These are phyloP conservation scores for Platynereis dumerilii DNA, from an alignment of 2,888 invertebrate species.

Conservation along the genomic window DNA sequence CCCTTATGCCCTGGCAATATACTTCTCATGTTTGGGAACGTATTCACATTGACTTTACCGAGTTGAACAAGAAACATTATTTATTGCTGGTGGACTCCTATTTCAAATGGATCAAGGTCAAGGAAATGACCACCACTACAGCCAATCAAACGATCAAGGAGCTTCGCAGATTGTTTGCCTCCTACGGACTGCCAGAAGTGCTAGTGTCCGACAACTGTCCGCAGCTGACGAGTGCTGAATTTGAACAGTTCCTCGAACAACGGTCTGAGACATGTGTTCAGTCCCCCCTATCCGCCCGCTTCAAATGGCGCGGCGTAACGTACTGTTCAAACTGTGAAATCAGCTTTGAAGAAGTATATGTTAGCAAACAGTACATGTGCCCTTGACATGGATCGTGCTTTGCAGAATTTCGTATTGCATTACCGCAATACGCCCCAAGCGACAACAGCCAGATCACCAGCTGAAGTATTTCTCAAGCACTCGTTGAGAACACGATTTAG, in stretches of 20 bases:
- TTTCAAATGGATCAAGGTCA: conserved; percentile 41
- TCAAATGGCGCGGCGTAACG: conserved; percentile 11
- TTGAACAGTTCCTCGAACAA: conserved; percentile 33
- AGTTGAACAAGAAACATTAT: conserved; percentile 33
- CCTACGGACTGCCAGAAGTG: conserved; percentile 37
- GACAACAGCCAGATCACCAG: no score
- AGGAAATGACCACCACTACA: conserved; percentile 27
- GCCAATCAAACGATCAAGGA: conserved; percentile 32
- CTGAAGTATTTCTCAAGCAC: no score
- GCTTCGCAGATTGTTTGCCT: conserved; percentile 36
- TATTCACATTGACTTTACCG: conserved; percentile 45
- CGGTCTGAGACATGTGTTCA: conserved; percentile 33
- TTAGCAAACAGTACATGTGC: no score
- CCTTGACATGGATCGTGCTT: no score
- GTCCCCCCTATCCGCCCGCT: conserved; percentile 1
- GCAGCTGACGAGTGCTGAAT: conserved; percentile 37
- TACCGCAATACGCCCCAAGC: no score
- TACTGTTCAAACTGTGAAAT: not conserved
- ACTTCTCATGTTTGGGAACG: conserved; percentile 43
- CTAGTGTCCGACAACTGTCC: conserved; percentile 40
- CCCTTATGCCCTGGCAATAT: conserved; percentile 43
- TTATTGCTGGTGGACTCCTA: conserved; percentile 40
- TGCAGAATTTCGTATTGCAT: no score
- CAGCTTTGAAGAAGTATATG: not conserved
- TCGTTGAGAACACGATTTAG: no score